Conservation (phyloP, 2,888 invertebrate species). For the Imbricaverruca yamaguchii region DNA sequence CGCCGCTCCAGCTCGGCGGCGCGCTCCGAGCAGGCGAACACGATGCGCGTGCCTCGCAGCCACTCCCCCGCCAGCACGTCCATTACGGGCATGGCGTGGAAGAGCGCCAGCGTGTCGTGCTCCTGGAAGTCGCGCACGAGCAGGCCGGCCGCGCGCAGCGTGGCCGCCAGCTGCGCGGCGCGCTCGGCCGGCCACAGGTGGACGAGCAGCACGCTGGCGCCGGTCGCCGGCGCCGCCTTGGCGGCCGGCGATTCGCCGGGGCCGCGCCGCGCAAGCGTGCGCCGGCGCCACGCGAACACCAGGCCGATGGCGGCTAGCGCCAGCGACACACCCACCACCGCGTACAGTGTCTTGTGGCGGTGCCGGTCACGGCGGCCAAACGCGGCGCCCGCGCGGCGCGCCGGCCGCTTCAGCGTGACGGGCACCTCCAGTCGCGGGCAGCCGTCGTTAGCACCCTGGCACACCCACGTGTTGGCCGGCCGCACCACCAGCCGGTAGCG, state of each 20-base stretch:
- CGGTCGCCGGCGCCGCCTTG: neutral
- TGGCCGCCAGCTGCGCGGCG: neutral
- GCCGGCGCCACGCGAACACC: neutral
- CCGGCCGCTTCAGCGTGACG: neutral
- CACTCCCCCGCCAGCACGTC: neutral
- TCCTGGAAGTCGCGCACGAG: neutral
- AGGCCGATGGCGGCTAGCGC: neutral
- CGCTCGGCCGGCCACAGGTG: neutral
- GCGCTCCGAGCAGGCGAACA: neutral
- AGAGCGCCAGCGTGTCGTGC: neutral
- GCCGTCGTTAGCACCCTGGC: neutral
- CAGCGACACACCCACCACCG: neutral
- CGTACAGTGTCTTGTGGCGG: neutral
- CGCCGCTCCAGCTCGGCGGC: neutral
- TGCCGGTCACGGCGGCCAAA: neutral
- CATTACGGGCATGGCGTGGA: neutral
- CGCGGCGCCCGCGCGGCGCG: neutral
- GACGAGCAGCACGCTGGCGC: neutral
- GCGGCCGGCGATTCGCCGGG: neutral
- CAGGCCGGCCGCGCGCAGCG: constrained; percentile 8
- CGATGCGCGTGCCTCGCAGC: neutral
- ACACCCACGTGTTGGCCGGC: neutral
- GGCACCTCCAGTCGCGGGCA: neutral
- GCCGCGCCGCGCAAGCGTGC: neutral
- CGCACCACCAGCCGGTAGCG: neutral